phyloP scores from a whole-genome alignment of 1,140 invertebrate genomes.

The Lasaia peninsularis region DNA sequence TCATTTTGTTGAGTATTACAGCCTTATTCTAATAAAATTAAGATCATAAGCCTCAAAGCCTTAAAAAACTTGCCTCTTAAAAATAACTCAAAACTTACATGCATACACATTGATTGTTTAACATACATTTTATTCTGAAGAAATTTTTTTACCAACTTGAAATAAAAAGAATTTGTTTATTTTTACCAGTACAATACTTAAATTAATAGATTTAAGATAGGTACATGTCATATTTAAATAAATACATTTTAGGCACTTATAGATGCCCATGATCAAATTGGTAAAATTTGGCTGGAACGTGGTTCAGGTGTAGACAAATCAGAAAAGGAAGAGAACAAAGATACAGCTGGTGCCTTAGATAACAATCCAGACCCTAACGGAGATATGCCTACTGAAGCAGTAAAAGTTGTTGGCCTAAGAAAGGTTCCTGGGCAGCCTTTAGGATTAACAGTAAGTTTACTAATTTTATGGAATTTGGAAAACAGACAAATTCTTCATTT shows the following conservation, averaged over 20 bases:
- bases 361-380: conserved; percentile 67
- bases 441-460: conserved; percentile 82
- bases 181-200: too few species aligned
- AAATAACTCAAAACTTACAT: too few species aligned
- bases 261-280: conserved; percentile 80
- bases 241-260: conserved; percentile 72
- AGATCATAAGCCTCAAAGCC: too few species aligned
- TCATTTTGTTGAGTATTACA: too few species aligned
- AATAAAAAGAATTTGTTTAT: too few species aligned
- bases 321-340: conserved; percentile 49
- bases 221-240: not conserved
- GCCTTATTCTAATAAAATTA: too few species aligned
- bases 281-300: conserved; percentile 77
- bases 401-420: conserved; percentile 94
- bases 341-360: conserved; percentile 53
- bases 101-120: too few species aligned
- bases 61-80: too few species aligned
- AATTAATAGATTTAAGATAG: not conserved
- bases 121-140: too few species aligned
- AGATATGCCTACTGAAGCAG: conserved; percentile 84
- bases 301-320: conserved; percentile 65
- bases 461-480: not conserved
- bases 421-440: conserved; percentile 93
- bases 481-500: too few species aligned
- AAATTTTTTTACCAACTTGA: too few species aligned